Evolutionary conservation across 1,140 invertebrate species (phyloP).

Genomic region (Hestina assimilis): DNA sequence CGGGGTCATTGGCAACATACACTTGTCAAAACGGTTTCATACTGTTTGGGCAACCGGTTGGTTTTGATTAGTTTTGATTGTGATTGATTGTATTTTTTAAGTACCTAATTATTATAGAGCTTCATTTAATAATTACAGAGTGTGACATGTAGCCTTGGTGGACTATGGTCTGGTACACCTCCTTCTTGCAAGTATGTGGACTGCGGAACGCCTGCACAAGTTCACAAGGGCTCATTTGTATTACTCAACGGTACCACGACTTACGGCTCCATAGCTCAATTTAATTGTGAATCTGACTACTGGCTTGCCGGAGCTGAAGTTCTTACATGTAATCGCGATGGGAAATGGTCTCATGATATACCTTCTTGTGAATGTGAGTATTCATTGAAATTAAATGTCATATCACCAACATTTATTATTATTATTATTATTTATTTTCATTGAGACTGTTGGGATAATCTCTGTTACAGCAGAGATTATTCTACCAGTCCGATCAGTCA

Average conservation of each 20-base stretch:
- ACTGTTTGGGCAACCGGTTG: conserved; percentile 88
- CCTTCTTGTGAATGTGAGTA: conserved; percentile 91
- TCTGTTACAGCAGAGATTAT: too few species aligned
- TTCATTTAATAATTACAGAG: conserved; percentile 77
- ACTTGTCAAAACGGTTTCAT: conserved; percentile 91
- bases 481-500: too few species aligned
- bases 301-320: conserved; percentile 86
- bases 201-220: conserved; percentile 89
- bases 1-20: conserved; percentile 88
- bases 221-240: conserved; percentile 86
- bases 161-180: conserved; percentile 88
- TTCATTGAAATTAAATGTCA: too few species aligned
- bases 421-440: too few species aligned
- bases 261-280: conserved; percentile 85
- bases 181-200: conserved; percentile 92
- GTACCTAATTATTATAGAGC: too few species aligned
- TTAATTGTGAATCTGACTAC: conserved; percentile 89
- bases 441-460: too few species aligned
- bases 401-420: too few species aligned
- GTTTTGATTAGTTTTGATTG: conserved; percentile 30
- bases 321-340: conserved; percentile 87
- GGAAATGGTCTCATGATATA: conserved; percentile 91
- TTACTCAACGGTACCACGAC: conserved; percentile 89
- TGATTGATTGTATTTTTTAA: too few species aligned
- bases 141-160: conserved; percentile 88